Evolutionary conservation across 2,113 vertebrate species (phyloP), one percentile per base, ranked within the genome.

Genomic region (Pipa parva): DNA sequence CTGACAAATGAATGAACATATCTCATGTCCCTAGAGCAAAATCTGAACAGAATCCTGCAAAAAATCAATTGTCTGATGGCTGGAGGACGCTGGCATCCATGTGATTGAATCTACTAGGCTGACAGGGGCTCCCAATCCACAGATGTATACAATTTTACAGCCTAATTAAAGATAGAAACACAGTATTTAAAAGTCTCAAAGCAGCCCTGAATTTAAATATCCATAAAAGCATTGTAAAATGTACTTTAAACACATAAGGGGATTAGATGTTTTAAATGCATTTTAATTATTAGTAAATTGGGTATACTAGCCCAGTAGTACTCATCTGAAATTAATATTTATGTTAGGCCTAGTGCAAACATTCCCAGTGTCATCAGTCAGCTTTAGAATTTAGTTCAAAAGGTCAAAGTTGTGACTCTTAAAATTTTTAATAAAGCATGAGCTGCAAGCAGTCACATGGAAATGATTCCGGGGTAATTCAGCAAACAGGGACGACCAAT

Each of bases 51-150:
- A 83, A 79, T 82, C 74, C 77, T 74, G 67, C 57, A 76, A 80
- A 82, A 42, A 82, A 83, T 85, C 80, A 79, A 83, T 84, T 77
- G 76, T 82, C 76, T 82, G 72, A 78, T 79, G 71, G 74, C 74
- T 75, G 78, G 75, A 82, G 76, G 82, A 79, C 78, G 82, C 68
- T 1, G 46, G 54, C 71, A 76, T 83, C 78, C 74, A 75, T 75
- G 64, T 83, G 79, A 84, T 78, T 84, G 77, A 83, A 76, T 82
- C 79, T 82, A 54, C 71, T 82, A 76, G 71, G 63, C 82, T 81
- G 61, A 77, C 63, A 77, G 75, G 76, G 72, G 69, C 73, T 83
- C 75, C 52, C 27, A 77, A 75, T 77, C 18, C 21, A 1, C 66
- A 77, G 58, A 73, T 71, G 66, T 74, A 42, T 37, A 27, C 78